These are phyloP conservation scores for Limosa lapponica DNA, from an alignment of 2,797 vertebrate species.

Conservation along the genomic window DNA sequence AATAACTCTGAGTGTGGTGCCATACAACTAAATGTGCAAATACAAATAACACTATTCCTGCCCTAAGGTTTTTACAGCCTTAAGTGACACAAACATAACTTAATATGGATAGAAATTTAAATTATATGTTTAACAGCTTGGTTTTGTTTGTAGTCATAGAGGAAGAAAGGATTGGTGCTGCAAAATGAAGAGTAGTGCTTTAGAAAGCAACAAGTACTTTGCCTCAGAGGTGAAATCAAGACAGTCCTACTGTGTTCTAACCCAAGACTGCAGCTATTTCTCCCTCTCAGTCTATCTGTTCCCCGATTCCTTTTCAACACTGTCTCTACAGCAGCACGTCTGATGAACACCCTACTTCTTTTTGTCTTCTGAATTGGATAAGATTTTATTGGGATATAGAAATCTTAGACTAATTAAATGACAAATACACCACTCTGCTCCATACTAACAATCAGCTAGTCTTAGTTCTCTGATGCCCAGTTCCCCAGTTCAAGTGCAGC, in stretches of 20 bases:
- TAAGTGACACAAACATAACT: neutral
- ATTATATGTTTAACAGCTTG: neutral
- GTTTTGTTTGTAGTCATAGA: neutral
- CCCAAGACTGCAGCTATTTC: neutral
- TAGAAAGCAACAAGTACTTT: neutral
- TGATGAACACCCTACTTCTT: neutral
- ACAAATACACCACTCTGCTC: neutral
- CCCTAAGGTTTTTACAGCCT: neutral
- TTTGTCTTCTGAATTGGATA: neutral
- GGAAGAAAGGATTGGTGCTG: neutral
- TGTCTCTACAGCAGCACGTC: neutral
- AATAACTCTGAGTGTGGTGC: neutral
- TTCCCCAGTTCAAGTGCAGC: neutral
- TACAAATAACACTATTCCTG: neutral
- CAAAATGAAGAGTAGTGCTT: neutral
- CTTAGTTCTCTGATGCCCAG: neutral
- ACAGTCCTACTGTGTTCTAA: neutral
- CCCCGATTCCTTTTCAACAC: neutral
- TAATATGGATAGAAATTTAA: neutral
- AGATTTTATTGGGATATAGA: neutral
- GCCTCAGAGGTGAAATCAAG: neutral
- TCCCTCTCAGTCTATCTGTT: neutral
- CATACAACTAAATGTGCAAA: neutral
- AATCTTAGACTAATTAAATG: neutral
- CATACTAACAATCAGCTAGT: neutral